Evolutionary conservation across 2,113 vertebrate species (phyloP), one percentile per base, ranked within the genome.

Genomic region (Cercopithecus mona): DNA sequence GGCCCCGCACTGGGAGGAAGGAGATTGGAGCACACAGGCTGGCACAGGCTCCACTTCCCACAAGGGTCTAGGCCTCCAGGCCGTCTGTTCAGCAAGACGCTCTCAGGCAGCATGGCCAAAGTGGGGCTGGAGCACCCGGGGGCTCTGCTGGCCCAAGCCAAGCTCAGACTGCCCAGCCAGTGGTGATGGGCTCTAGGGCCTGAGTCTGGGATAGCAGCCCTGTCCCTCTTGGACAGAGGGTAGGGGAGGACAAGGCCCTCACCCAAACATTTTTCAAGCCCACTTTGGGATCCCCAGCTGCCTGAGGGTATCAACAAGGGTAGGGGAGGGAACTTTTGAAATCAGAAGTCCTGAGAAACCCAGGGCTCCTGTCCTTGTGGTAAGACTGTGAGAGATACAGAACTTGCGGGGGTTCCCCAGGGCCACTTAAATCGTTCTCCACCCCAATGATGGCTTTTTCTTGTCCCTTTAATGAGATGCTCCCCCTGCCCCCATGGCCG

Each of bases 401-500:
- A 64, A 11, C 22, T 40, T 30, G 25, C 13, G 85, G 48, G 50
- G 22, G 22, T n/a, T 30, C 55, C 55, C 3, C 8, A 6, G 48
- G 38, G 25, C 70, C 30, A 55, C 22, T 66, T 30, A 48, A 23
- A 27, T 40, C 12, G 1, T 45, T 45, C 30, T n/a, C 32, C 8
- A 6, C 13, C 17, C 22, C 23, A 8, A 18, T 55, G 32, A 23
- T 80, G 57, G 4, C 73, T 73, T 16, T 10, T 50, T 17, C 20
- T 66, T 40, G 12, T 30, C 35, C 22, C 85, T 61, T 35, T 48
- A 73, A 48, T 3, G 14, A 3, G 45, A 50, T 40, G 82, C 14
- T 13, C 25, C 2, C 40, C 4, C n/a, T 1, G 52, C 5, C n/a
- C 13, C 12, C 1, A 5, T 8, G 4, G 4, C 59, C 3, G 7